A percentile compares a stretch with the other conserved stretches of the same genome.
Evolutionary conservation across 2,113 vertebrate genomes (phyloP).

Genomic region (Rhinopomastus cyanomelas): DNA sequence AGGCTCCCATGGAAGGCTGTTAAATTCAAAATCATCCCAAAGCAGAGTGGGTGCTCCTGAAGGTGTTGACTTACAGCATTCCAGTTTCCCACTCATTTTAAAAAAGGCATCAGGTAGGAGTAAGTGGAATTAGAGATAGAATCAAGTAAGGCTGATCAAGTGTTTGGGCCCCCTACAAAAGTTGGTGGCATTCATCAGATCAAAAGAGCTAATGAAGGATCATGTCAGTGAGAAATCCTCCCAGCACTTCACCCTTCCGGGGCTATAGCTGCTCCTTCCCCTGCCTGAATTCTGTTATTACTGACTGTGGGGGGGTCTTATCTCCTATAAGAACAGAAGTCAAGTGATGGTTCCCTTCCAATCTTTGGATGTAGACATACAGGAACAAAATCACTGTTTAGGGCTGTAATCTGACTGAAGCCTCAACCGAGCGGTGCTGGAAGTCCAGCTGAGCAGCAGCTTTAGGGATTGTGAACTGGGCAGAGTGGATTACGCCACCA

Average conservation of each 20-base stretch:
- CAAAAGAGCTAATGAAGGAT: not conserved
- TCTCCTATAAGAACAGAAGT: no score
- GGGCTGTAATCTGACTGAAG: not conserved
- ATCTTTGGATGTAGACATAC: not conserved
- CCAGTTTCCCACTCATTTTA: not conserved
- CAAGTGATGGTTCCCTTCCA: not conserved
- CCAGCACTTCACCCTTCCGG: not conserved
- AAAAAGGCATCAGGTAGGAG: not conserved
- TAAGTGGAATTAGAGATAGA: not conserved
- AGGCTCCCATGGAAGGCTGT: not conserved
- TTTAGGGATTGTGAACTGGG: not conserved
- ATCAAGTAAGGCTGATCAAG: not conserved
- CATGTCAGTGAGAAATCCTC: not conserved
- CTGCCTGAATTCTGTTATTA: not conserved
- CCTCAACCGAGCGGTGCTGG: not conserved
- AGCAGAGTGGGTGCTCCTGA: not conserved
- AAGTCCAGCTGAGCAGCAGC: no score
- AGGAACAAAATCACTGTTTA: not conserved
- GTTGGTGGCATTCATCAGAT: not conserved
- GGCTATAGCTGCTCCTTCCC: not conserved
- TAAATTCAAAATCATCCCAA: not conserved
- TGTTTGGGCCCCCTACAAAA: not conserved
- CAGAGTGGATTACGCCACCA: not conserved
- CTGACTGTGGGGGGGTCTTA: no score
- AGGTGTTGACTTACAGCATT: not conserved